phyloP scores from a whole-genome alignment of 2,888 invertebrate species.

The Pyrrhia umbra region DNA sequence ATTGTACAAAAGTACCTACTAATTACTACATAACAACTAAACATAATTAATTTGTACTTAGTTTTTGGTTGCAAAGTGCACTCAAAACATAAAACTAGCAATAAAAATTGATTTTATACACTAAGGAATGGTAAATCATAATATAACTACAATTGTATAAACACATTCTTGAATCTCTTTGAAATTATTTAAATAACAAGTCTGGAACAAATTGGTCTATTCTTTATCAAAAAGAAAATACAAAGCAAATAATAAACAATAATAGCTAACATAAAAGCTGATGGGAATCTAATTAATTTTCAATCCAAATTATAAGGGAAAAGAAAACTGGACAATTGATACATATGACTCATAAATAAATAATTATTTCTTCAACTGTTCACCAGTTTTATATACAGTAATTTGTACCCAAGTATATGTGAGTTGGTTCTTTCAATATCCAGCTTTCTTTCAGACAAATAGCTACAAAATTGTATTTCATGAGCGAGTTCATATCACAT shows the following conservation, averaged over 20 bases:
- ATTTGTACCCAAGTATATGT: background rate
- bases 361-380: conserved; percentile 1
- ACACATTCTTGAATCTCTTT: conserved; percentile 1
- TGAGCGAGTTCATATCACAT: conserved; percentile 20
- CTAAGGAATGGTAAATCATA: conserved; percentile 21
- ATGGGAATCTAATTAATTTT: background rate
- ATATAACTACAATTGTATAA: background rate
- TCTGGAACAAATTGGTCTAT: conserved; percentile 3
- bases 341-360: background rate
- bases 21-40: conserved; percentile 51
- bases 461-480: conserved; percentile 13
- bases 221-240: background rate
- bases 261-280: conserved; percentile 17
- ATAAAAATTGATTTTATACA: conserved; percentile 11
- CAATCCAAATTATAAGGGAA: conserved; percentile 21
- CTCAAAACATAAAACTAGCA: conserved; percentile 1
- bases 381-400: background rate
- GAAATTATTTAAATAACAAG: background rate
- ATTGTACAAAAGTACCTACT: conserved; percentile 31
- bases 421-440: conserved; percentile 1
- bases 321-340: conserved; percentile 11
- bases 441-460: conserved; percentile 20
- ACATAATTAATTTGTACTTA: conserved; percentile 51
- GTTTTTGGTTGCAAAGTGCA: conserved; percentile 47
- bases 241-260: conserved; percentile 21